Evolutionary conservation across 2,888 invertebrate genomes (phyloP), one percentile per base, ranked within the genome.

Genomic region (Phanerotoma sp.): DNA sequence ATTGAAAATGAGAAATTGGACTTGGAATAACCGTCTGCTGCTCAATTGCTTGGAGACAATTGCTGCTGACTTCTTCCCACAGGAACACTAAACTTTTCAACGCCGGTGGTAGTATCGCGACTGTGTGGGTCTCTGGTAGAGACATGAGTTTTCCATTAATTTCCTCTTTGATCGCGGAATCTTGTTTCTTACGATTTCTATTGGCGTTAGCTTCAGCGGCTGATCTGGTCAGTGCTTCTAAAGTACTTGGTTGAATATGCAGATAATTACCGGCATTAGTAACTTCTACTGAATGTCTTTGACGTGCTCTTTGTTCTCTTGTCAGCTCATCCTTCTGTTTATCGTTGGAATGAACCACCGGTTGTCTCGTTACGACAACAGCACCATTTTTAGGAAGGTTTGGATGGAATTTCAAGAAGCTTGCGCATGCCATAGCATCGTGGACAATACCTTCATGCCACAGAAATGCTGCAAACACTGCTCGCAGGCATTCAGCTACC

Each of bases 401-500:
- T 0, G 93, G 94, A 76, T 93, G 91, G 73, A 97, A 97, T 78
- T 96, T 96, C 7, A 98, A 82, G 74, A 94, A 98, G 1, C 96
- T 93, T 0, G 97, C 95, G 73, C 96, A 96, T 0, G 97, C 96
- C 88, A 98, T 97, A 5, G 97, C 96, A 75, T 98, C 97, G 74
- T 96, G 96, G 0, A 97, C 96, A 42, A 97, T 88, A 11, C 96
- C 93, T 79, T 97, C 96, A 73, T 98, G 97, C 96, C 97, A 98
- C 2, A 98, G 79, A 66, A 97, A 87, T 1, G 97, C 95, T 0
- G 97, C 96, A 77, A 98, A 98, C 5, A 96, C 91, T 0, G 96
- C 92, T n/a, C 98, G 81, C 18, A 96, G 79, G 65, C 93, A 90
- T 76, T 96, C 95, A 0, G 94, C 95, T 49, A 95, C 89, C 0